Percentiles rank a stretch among this genome's conserved stretches.
Evolutionary conservation across 2,797 vertebrate species (phyloP).

Genomic region (Ctenosaura bakeri): DNA sequence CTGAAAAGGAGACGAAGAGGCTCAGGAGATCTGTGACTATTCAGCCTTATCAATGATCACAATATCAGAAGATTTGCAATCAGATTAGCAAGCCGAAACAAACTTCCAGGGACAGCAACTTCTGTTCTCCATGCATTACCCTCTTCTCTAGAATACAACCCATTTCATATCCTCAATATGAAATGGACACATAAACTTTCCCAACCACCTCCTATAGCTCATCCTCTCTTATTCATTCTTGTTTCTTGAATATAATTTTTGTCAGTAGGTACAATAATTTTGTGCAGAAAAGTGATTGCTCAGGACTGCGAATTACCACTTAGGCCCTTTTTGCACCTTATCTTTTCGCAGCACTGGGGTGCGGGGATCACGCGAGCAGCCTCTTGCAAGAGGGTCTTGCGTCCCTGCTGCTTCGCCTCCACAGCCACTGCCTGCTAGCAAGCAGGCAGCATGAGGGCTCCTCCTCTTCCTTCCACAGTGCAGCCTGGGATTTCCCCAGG

Average conservation of each 20-base stretch:
- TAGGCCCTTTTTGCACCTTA: too few species aligned
- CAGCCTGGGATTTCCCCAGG: too few species aligned
- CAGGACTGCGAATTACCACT: background rate
- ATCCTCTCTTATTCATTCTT: background rate
- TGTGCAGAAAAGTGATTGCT: background rate
- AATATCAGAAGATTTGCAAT: background rate
- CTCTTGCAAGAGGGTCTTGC: too few species aligned
- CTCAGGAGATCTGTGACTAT: background rate
- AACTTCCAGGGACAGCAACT: background rate
- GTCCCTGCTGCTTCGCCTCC: too few species aligned
- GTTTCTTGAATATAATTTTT: background rate
- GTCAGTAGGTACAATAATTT: background rate
- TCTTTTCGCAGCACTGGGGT: too few species aligned
- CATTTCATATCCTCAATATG: background rate
- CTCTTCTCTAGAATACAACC: background rate
- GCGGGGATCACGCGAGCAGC: too few species aligned
- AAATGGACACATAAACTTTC: background rate
- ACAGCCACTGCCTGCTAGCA: too few species aligned
- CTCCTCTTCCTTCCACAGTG: too few species aligned
- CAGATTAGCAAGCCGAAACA: background rate
- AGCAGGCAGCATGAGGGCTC: too few species aligned
- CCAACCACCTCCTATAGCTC: background rate
- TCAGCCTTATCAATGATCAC: background rate
- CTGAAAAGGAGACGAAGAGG: background rate
- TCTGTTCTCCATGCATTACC: background rate